Evolutionary conservation across 2,797 vertebrate species (phyloP), one percentile per base, ranked within the genome.

Genomic region (Oryzias dopingdopingensis): DNA sequence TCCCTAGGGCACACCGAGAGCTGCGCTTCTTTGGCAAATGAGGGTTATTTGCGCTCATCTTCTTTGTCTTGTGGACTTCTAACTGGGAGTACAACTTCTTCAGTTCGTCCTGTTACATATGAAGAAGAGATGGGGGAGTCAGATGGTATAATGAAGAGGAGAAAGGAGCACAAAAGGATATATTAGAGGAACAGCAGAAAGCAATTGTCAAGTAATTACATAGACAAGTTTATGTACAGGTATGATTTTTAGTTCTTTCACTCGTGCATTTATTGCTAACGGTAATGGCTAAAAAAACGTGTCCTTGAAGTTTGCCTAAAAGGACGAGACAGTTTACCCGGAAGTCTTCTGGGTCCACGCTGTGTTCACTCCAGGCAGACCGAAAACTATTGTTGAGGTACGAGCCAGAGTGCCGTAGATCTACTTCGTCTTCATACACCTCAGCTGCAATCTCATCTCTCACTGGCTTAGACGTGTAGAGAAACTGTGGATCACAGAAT

Each of bases 61-160:
- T 93, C 84, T 95, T 94, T 24, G 92, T 94, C 88, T 95, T 95
- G 76, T 95, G 90, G 64, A 92, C 88, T 89, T 99, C 95, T 67
- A 99, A 87, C 86, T 98, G 95, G 42, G 89, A 65, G 62, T 99
- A 99, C 59, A 99, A 92, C 87, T 96, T 96, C 91, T 96, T 98
- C 77, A 98, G 83, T 87, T 99, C 97, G 42, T 96, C 96, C 97
- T 98, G 83, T 72, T 77, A 56, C 53, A 80, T 49, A 61, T 65
- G 56, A 72, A 79, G 66, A 76, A 62, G 65, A 72, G 37, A 67
- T 43, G 70, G 52, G 65, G 64, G 32, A 37, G 32, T 37, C 32
- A 37, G 10, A 37, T 10, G 10, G 32, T 2, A 12, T 10, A 13
- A 13, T 37, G 32, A 37, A 37, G 10, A 37, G 32, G 32, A 37